Base-by-base conservation (phyloP, 2,113 vertebrate genomes). In the Cottus gobio region DNA sequence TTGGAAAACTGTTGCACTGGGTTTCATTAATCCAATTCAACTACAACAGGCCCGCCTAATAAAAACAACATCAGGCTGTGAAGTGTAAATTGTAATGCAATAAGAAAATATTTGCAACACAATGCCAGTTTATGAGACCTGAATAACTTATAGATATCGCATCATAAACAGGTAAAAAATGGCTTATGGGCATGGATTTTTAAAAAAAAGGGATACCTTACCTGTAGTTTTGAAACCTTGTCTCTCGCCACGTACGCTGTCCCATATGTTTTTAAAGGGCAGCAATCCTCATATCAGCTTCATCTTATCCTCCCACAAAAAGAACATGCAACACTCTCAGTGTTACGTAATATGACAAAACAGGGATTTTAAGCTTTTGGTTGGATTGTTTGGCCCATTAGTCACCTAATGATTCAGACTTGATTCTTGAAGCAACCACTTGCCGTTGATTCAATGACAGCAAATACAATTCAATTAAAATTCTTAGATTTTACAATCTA, bases 181-280 rank as follows among this genome's bases (percentile, higher is more conserved):
- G 20, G 18, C 46, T 20, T 48, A 48, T 48, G 15, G 44, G 46
- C 46, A 48, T 48, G 18, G 48, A 50, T 50, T n/a, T n/a, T n/a
- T n/a, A 54, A 24, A 22, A 11, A 54, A 54, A 22, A 54, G 20
- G 20, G 2, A 63, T 36, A 65, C 62, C 78, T 77, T 85, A 89
- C 87, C 78, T 84, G 74, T 20, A 5, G 46, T 52, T 22, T 58
- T 26, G 39, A 64, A 18, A 31, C 16, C 39, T 22, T 30, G 39
- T 44, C 28, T 80, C 58, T 74, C 30, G 60, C 11, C 31, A 1
- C 6, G 9, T 48, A n/a, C 16, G 37, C 30, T 37, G 50, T 24
- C 37, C 3, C 50, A 24, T 24, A 7, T 54, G 70, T 61, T 83
- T 89, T 79, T 86, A 79, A 78, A 79, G 77, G 31, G 22, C 30